Evolutionary conservation across 2,797 vertebrate species (phyloP).

Genomic region (Poeciliopsis paucimaculata): DNA sequence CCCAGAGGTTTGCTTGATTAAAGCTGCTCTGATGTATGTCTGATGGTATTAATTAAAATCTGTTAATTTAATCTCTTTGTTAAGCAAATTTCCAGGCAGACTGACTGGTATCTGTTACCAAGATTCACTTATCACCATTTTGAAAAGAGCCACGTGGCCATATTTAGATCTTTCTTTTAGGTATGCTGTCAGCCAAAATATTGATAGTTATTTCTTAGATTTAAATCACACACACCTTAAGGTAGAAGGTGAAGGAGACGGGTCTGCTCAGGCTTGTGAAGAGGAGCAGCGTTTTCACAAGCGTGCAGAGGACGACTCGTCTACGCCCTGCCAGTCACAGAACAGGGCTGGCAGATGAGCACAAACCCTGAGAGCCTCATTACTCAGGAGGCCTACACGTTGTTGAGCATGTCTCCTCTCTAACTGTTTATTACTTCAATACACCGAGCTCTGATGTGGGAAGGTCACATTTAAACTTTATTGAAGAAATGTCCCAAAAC

Average conservation of each 20-base stretch:
- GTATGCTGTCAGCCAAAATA: constrained; percentile 18
- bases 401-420: constrained; percentile 32
- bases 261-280: constrained; percentile 39
- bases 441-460: constrained; percentile 18
- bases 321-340: constrained; percentile 47
- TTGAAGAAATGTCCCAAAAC: constrained; percentile 11
- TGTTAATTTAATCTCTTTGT: constrained; percentile 59
- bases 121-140: constrained; percentile 37
- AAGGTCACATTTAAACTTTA: constrained; percentile 18
- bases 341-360: constrained; percentile 41
- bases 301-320: constrained; percentile 20
- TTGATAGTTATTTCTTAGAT: constrained; percentile 20
- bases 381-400: constrained; percentile 47
- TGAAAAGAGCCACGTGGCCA: neutral
- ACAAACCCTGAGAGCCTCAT: constrained; percentile 49
- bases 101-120: constrained; percentile 37
- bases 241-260: constrained; percentile 30
- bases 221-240: constrained; percentile 14
- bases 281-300: constrained; percentile 27
- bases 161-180: constrained; percentile 6
- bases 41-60: constrained; percentile 41
- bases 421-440: constrained; percentile 4
- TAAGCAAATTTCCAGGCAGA: constrained; percentile 38
- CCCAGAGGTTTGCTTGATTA: constrained; percentile 37
- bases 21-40: constrained; percentile 51